Base-by-base conservation (phyloP, 2,113 vertebrate species). In the Poeciliopsis occidentalis region DNA sequence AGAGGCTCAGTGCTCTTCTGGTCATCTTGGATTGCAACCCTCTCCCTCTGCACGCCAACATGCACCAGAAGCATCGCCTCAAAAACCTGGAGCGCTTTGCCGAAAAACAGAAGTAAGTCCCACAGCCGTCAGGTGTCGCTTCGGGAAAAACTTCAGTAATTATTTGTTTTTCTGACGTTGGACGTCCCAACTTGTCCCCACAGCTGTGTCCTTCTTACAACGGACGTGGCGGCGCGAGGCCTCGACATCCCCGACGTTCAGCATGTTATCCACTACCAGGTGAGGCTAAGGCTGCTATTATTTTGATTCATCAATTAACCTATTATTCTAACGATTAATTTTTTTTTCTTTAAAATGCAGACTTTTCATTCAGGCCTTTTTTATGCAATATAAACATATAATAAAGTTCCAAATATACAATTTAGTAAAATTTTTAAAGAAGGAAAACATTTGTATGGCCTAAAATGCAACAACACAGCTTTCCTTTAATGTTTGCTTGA, bases 211-310 rank as follows among this genome's bases (percentile, higher is more conserved):
- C 95, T 99, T 30, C 93, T 99, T 83, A 98, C 98, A 24, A 99
- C 98, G 64, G 98, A 99, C 78, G 97, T 99, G 67, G 97, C 98
- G 29, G 97, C 98, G 77, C 95, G 97, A 87, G 98, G 98, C 57
- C 95, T 99, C 72, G 98, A 99, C 78, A 97, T 99, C 92, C 98
- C 98, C 64, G 92, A 97, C 13, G 95, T 99, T 30, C 95, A 98
- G 70, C 96, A 99, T 76, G 98, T 99, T 83, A 96, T 99, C 80
- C 98, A 99, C 88, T 99, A 99, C 91, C 97, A 99, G 96, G 98
- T 98, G 86, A 60, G 37, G 32, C 22, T 27, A 27, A 27, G 1
- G 1, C 27, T 27, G 27, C 27, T 1, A 27, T 37, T 37, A 11
- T 37, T 27, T 37, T 11, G 11, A 37, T 0, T 11, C 3, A 37